Conservation (phyloP, 2,888 invertebrate species). For the Spilosoma lubricipeda region DNA sequence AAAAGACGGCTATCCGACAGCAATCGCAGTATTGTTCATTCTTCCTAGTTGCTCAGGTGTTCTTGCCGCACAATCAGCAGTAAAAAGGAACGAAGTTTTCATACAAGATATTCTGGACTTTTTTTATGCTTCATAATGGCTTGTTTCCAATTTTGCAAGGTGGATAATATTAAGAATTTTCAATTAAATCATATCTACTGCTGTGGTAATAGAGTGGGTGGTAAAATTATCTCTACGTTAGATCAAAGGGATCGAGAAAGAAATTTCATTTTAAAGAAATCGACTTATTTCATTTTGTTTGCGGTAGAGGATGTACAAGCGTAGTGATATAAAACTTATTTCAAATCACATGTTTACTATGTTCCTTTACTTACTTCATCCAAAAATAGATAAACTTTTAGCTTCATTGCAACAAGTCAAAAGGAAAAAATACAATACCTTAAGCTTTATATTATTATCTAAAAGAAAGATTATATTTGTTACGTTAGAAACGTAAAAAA, state of each 20-base stretch:
- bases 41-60: constrained; percentile 72
- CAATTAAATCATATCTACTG: constrained; percentile 33
- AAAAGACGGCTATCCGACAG: constrained; percentile 41
- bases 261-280: neutral
- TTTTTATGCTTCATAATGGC: constrained; percentile 62
- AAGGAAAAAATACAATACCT: too few relatives aligned
- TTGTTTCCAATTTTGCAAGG: constrained; percentile 50
- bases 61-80: constrained; percentile 78
- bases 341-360: neutral
- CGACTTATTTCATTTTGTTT: neutral
- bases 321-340: neutral
- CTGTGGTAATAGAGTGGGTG: constrained; percentile 33
- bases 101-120: constrained; percentile 63
- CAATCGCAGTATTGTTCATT: constrained; percentile 58
- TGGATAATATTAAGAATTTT: constrained; percentile 37
- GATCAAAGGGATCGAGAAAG: constrained; percentile 24
- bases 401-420: neutral
- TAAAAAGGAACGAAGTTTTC: constrained; percentile 76
- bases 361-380: neutral
- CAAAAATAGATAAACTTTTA: neutral
- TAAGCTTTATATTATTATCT: neutral
- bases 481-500: too few relatives aligned
- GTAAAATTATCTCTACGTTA: constrained; percentile 35
- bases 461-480: neutral
- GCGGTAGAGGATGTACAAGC: neutral